Percentiles rank a stretch among this genome's conserved stretches.
Evolutionary conservation across 2,797 vertebrate species (phyloP).

Genomic region (Macropus fuliginosus): DNA sequence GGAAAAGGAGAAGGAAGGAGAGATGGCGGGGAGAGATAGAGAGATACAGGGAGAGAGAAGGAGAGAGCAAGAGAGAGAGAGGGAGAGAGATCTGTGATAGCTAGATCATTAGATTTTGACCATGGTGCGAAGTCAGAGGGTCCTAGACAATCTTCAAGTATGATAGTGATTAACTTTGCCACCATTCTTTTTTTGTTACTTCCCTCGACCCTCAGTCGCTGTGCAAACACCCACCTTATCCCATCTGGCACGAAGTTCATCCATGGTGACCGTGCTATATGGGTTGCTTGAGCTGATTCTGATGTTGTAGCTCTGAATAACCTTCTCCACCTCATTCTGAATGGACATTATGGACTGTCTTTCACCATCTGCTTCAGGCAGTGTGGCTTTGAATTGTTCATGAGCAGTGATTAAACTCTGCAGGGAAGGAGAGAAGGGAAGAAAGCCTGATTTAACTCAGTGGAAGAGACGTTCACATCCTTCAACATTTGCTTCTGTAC

Average conservation of each 20-base stretch:
- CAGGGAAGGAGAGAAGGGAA: slow-evolving; percentile 58
- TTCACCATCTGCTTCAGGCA: slow-evolving; percentile 96
- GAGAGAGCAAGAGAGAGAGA: neutral
- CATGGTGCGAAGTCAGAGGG: accelerated
- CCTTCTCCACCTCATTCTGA: slow-evolving; percentile 97
- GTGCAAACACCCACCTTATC: slow-evolving; percentile 90
- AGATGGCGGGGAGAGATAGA: too few relatives aligned
- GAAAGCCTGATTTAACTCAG: neutral
- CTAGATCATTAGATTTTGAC: neutral
- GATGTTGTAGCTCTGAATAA: slow-evolving; percentile 96
- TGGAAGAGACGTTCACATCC: neutral
- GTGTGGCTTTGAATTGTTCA: slow-evolving; percentile 98
- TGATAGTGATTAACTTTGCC: neutral
- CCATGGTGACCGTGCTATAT: slow-evolving; percentile 93
- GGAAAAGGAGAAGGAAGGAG: too few relatives aligned
- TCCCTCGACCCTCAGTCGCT: accelerated
- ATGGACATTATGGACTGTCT: slow-evolving; percentile 97
- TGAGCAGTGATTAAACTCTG: slow-evolving; percentile 97
- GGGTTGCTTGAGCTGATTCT: slow-evolving; percentile 92
- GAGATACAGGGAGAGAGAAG: neutral
- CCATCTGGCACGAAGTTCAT: slow-evolving; percentile 95
- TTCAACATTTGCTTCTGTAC: neutral
- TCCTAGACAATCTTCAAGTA: neutral
- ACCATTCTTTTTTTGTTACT: neutral
- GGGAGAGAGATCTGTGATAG: neutral